phyloP scores from a whole-genome alignment of 2,797 vertebrate species.

The Hirundo rustica region DNA sequence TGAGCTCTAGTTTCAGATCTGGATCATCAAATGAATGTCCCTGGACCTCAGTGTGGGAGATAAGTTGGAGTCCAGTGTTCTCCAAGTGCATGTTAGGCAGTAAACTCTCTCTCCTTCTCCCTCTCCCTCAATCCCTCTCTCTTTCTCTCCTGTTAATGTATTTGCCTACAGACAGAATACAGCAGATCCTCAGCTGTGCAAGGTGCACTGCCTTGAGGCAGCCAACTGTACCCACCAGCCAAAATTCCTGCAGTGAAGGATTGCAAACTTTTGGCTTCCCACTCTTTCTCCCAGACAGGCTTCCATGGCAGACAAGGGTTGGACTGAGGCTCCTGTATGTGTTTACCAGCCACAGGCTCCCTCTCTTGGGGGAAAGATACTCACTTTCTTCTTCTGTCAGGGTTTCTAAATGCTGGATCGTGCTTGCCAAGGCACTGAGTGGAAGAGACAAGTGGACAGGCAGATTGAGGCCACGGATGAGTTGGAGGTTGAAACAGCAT shows the following conservation, averaged over 20 bases:
- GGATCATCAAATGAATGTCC: background rate
- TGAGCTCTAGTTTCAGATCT: background rate
- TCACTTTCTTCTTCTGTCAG: background rate
- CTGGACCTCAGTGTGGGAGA: background rate
- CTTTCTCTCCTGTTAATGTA: background rate
- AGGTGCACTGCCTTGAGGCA: background rate
- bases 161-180: background rate
- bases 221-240: background rate
- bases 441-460: background rate
- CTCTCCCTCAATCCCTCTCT: background rate
- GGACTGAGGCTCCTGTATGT: background rate
- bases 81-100: background rate
- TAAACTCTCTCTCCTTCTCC: background rate
- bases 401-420: accelerated
- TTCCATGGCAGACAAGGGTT: background rate
- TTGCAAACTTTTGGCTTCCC: background rate
- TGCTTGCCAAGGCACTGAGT: background rate
- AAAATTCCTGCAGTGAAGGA: background rate
- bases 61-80: background rate
- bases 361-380: background rate
- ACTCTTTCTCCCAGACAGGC: background rate
- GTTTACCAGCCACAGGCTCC: background rate
- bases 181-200: constrained; percentile 16
- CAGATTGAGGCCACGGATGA: background rate
- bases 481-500: background rate